Base-by-base conservation (phyloP, 2,797 vertebrate genomes). In the Acrossocheilus wenchowensis region DNA sequence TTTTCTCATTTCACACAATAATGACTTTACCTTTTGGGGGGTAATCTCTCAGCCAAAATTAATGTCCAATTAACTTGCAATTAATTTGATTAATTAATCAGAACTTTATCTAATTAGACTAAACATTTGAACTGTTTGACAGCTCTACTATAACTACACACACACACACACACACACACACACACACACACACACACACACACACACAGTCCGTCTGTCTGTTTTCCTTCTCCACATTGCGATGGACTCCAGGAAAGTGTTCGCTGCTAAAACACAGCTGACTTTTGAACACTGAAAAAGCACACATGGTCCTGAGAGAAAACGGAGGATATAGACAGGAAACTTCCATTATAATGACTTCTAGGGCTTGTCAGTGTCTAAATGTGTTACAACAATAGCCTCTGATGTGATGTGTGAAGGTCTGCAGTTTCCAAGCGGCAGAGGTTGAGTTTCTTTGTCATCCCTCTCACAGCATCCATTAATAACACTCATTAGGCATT, bases 401-500 rank as follows among this genome's bases (percentile, higher is more conserved):
- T 66, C 48, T 50, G n/a, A 69, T 83, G 21, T 30, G 50, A 50
- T 23, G 62, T 36, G 79, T 82, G 64, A 68, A 82, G 88, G 88
- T 90, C 91, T 89, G 85, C 81, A 89, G 64, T 36, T 68, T 68
- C 30, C 15, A 68, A 36, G 64, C 30, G 3, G 30, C 30, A 66
- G 30, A 66, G 64, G 30, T 34, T 66, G 64, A 34, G 64, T 68
- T 68, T 64, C 60, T 19, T 36, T 36, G 30, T 36, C 15, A 7
- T 91, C 88, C 82, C 81, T 92, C 93, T 90, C 91, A 84, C 86
- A 36, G 62, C 87, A 75, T 87, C 90, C 92, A 92, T 94, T 94
- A 92, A 94, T 93, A 93, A 94, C 88, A 83, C 89, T 92, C 91
- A 94, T 94, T 94, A 93, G 88, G 82, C 84, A 89, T 92, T 92